phyloP scores from a whole-genome alignment of 2,797 vertebrate species.

The Neostethus bicornis region DNA sequence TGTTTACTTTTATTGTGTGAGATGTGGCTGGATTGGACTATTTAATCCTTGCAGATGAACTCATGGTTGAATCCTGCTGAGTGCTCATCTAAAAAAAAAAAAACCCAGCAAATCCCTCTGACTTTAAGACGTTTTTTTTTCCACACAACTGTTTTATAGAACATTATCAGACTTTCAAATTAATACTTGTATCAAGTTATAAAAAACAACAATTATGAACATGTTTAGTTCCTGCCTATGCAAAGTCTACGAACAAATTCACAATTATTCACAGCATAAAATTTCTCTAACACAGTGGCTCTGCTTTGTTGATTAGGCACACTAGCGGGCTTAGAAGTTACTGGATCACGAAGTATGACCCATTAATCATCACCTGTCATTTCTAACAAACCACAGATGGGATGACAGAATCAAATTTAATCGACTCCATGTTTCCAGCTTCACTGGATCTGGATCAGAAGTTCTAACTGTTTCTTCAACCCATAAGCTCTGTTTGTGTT shows the following conservation, averaged over 20 bases:
- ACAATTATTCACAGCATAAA: no score
- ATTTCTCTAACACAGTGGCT: slow-evolving; percentile 40
- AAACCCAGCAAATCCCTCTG: slow-evolving; percentile 3
- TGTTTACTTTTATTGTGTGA: slow-evolving; percentile 16
- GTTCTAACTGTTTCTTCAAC: slow-evolving; percentile 17
- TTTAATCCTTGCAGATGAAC: neutral
- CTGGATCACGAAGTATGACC: slow-evolving; percentile 50
- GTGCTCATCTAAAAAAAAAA: neutral
- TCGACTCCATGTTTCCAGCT: slow-evolving; percentile 45
- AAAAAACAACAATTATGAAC: no score
- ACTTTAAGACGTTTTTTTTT: slow-evolving; percentile 1
- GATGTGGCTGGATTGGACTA: neutral
- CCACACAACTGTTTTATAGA: neutral
- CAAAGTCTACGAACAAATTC: no score
- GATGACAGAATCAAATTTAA: slow-evolving; percentile 49
- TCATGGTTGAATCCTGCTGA: neutral
- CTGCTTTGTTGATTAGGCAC: slow-evolving; percentile 52
- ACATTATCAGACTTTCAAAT: neutral
- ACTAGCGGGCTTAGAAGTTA: slow-evolving; percentile 54
- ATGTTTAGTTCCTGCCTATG: no score
- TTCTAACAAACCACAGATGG: slow-evolving; percentile 69
- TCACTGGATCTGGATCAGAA: slow-evolving; percentile 23
- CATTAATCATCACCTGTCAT: slow-evolving; percentile 63
- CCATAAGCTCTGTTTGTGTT: slow-evolving; percentile 18
- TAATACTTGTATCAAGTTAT: no score